phyloP scores from a whole-genome alignment of 2,113 vertebrate species.

The Lota lota region DNA sequence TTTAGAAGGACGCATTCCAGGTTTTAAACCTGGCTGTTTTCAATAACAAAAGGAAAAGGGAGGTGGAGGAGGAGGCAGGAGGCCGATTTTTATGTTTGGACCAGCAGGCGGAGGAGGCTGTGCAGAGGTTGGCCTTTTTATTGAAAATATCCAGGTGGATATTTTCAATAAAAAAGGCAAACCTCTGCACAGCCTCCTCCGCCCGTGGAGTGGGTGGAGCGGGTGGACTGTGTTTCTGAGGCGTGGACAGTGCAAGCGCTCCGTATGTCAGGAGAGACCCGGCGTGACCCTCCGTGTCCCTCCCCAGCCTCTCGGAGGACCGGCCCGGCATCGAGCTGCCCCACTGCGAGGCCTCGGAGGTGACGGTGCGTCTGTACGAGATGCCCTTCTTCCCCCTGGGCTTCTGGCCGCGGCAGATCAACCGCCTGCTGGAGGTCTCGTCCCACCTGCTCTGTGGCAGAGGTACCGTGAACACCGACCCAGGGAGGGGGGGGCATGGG shows the following conservation, averaged over 20 bases:
- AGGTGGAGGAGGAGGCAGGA: too few relatives aligned
- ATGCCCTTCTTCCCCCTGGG: conserved; percentile 98
- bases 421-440: conserved; percentile 88
- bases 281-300: not conserved
- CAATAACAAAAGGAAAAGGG: too few relatives aligned
- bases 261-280: not conserved
- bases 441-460: conserved; percentile 83
- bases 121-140: too few relatives aligned
- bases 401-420: conserved; percentile 94
- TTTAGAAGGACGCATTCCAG: not conserved
- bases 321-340: conserved; percentile 91
- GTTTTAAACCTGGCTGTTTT: too few relatives aligned
- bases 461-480: conserved; percentile 74
- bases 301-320: conserved; percentile 83
- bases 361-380: conserved; percentile 90
- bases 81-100: too few relatives aligned
- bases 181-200: too few relatives aligned
- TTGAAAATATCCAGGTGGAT: too few relatives aligned
- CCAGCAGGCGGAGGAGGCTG: too few relatives aligned
- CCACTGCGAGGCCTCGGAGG: conserved; percentile 92
- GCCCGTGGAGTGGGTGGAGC: too few relatives aligned
- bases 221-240: not conserved
- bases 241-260: not conserved
- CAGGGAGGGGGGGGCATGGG: too few relatives aligned
- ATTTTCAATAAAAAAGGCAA: too few relatives aligned